A percentile compares a stretch with the other conserved stretches of the same genome.
These are phyloP conservation scores for Cosmopolites sordidus DNA, from an alignment of 2,888 invertebrate genomes.

Conservation along the genomic window DNA sequence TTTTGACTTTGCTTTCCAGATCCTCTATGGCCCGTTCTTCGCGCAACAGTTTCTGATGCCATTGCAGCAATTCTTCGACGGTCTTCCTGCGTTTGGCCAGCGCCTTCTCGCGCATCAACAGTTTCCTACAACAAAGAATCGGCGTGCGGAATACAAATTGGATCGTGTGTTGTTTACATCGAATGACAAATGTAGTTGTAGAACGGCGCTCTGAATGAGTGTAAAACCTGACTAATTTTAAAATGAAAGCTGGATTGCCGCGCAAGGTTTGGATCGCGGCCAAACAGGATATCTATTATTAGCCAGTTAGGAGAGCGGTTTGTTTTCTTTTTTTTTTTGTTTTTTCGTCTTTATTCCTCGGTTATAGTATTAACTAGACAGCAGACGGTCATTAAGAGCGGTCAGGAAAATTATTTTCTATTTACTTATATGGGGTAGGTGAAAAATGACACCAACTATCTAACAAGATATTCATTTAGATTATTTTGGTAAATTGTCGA, in stretches of 20 bases:
- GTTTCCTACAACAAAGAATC: constrained; percentile 37
- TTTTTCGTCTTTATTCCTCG: background rate
- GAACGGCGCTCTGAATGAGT: constrained; percentile 35
- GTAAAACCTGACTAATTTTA: constrained; percentile 43
- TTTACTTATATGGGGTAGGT: too few species aligned
- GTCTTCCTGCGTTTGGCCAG: constrained; percentile 49
- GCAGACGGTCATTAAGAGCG: too few species aligned
- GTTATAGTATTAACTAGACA: too few species aligned
- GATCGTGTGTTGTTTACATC: constrained; percentile 22
- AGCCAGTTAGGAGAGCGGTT: constrained; percentile 33
- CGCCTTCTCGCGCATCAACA: constrained; percentile 51
- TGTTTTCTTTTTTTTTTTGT: constrained; percentile 12
- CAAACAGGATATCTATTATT: constrained; percentile 50
- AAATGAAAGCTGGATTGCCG: constrained; percentile 33
- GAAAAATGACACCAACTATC: too few species aligned
- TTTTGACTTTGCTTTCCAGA: constrained; percentile 48
- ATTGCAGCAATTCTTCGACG: constrained; percentile 52
- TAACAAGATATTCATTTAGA: too few species aligned
- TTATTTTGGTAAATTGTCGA: too few species aligned
- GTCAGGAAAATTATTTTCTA: too few species aligned
- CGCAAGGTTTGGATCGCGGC: constrained; percentile 31
- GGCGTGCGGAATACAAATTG: background rate
- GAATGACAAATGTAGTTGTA: constrained; percentile 30
- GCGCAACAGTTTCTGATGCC: constrained; percentile 53
- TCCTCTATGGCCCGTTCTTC: constrained; percentile 53